Conservation (phyloP, 2,113 vertebrate genomes). For the Paratilapia polleni region DNA sequence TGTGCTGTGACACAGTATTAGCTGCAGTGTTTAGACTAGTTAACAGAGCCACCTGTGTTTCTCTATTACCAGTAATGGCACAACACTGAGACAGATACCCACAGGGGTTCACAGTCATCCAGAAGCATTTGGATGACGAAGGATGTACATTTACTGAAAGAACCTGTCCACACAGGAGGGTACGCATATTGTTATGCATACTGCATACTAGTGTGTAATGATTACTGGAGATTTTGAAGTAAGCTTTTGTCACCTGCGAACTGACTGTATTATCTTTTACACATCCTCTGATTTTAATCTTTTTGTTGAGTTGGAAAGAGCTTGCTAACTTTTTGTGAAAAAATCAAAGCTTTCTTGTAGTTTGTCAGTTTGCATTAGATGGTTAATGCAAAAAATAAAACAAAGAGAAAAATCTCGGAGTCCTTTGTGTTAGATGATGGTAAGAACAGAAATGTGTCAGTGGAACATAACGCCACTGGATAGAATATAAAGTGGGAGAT, state of each 20-base stretch:
- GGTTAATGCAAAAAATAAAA: not conserved
- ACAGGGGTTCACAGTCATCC: not conserved
- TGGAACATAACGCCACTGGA: not conserved
- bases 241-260: not conserved
- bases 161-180: rapidly evolving
- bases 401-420: not conserved
- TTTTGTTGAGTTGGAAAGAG: not conserved
- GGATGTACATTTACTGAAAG: not conserved
- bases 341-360: not conserved
- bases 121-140: not conserved
- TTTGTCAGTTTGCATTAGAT: not conserved
- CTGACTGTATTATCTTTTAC: not conserved
- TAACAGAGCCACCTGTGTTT: slow-evolving; percentile 36
- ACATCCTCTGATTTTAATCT: not conserved
- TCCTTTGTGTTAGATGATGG: not conserved
- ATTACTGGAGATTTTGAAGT: no score
- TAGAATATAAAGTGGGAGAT: not conserved
- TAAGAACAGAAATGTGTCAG: not conserved
- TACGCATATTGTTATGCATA: not conserved
- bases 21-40: slow-evolving; percentile 25
- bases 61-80: slow-evolving; percentile 31
- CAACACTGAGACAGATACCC: not conserved
- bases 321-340: not conserved
- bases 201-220: not conserved
- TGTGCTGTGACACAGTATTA: slow-evolving; percentile 2